Evolutionary conservation across 2,888 invertebrate species (phyloP).

Genomic region (Standfussiana lucernea): DNA sequence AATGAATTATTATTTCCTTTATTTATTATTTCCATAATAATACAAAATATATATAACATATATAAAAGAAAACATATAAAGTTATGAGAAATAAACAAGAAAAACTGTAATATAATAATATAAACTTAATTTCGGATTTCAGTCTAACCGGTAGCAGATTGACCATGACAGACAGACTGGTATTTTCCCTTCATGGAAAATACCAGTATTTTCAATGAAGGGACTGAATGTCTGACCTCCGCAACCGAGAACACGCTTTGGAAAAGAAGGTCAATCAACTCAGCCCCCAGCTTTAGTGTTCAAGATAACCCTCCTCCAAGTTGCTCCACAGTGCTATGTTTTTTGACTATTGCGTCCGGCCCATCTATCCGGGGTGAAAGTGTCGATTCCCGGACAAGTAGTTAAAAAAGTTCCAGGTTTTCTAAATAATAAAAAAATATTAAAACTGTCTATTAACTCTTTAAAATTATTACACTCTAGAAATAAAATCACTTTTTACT

Average conservation of each 20-base stretch:
- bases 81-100: too few relatives aligned
- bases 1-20: too few relatives aligned
- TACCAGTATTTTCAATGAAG: background rate
- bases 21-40: too few relatives aligned
- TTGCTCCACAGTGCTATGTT: too few relatives aligned
- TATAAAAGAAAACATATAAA: too few relatives aligned
- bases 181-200: too few relatives aligned
- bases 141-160: too few relatives aligned
- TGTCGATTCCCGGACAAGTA: background rate
- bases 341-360: background rate
- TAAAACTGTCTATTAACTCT: background rate
- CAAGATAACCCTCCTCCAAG: background rate
- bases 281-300: background rate
- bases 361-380: background rate
- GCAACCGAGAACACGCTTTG: background rate
- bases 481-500: background rate
- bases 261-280: background rate
- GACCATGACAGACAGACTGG: too few relatives aligned
- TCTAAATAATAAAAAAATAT: background rate
- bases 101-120: too few relatives aligned
- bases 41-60: too few relatives aligned
- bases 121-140: too few relatives aligned
- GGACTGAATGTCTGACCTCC: background rate
- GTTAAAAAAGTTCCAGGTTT: background rate
- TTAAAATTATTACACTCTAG: background rate